Evolutionary conservation across 2,113 vertebrate genomes (phyloP).

Genomic region (Rhynchomys soricoides): DNA sequence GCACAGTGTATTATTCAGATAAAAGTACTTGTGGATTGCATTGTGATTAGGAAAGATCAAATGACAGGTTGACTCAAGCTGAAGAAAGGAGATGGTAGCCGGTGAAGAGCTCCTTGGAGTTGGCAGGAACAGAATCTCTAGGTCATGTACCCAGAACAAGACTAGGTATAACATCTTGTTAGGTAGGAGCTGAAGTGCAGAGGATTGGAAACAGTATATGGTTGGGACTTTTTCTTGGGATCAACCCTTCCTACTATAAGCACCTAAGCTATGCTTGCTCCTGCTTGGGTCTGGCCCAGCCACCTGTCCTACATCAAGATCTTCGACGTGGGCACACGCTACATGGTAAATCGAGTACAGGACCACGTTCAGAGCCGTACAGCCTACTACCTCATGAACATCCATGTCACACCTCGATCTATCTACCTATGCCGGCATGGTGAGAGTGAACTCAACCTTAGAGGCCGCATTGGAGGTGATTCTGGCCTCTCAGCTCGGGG

Average conservation of each 20-base stretch:
- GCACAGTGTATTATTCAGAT: background rate
- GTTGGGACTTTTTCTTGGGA: conserved; percentile 67
- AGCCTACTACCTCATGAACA: conserved; percentile 97
- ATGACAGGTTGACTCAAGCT: conserved; percentile 44
- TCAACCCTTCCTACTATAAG: conserved; percentile 2
- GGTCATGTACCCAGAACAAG: background rate
- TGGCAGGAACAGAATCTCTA: conserved; percentile 25
- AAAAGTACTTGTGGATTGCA: background rate
- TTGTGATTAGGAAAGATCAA: conserved; percentile 28
- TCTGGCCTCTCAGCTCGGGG: conserved; percentile 88
- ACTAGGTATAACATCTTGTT: background rate
- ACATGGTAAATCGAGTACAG: conserved; percentile 93
- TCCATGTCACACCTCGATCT: conserved; percentile 92
- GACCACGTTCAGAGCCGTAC: conserved; percentile 95
- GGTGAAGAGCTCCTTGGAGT: background rate
- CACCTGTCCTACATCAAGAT: conserved; percentile 95
- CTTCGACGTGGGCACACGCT: conserved; percentile 93
- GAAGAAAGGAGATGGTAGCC: conserved; percentile 46
- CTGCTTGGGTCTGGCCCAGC: conserved; percentile 80
- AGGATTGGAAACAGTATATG: conserved; percentile 22
- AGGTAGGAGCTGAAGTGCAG: conserved; percentile 11
- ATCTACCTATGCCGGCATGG: conserved; percentile 95
- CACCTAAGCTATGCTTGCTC: conserved; percentile 28
- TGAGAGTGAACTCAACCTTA: conserved; percentile 94
- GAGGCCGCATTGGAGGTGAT: conserved; percentile 91